Conservation (phyloP, 2,888 invertebrate species). For the Cerastoderma edule region DNA sequence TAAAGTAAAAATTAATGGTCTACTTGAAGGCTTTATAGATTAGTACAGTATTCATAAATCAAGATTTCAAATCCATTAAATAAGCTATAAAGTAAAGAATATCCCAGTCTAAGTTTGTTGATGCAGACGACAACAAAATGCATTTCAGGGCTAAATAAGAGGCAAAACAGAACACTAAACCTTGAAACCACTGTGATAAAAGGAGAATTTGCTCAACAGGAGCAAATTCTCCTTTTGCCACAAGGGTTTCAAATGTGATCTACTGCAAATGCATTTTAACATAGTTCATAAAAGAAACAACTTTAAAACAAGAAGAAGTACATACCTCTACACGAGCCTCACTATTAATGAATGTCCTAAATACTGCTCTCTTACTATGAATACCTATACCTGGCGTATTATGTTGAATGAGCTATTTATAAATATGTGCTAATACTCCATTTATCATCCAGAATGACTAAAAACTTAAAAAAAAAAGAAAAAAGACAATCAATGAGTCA, state of each 20-base stretch:
- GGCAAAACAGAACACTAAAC: too few species aligned
- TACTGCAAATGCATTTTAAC: neutral
- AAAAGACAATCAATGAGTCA: neutral
- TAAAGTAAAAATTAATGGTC: too few species aligned
- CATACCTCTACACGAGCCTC: too few species aligned
- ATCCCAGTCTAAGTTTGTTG: neutral
- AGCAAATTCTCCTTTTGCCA: constrained; percentile 11
- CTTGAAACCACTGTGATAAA: neutral
- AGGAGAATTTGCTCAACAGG: neutral
- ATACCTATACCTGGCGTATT: neutral
- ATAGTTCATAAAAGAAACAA: neutral
- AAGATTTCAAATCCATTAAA: neutral
- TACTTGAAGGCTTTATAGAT: too few species aligned
- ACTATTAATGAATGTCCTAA: too few species aligned
- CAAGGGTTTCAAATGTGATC: neutral
- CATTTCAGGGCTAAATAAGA: too few species aligned
- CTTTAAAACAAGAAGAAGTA: neutral
- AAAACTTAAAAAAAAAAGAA: neutral
- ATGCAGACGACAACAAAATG: constrained; percentile 8
- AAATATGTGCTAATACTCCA: neutral
- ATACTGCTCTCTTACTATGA: too few species aligned
- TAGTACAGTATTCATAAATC: neutral
- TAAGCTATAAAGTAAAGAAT: neutral
- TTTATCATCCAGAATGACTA: neutral
- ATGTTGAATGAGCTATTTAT: neutral